Percentiles rank a stretch among this genome's conserved stretches.
phyloP scores from a whole-genome alignment of 2,113 vertebrate genomes.

The Gavialis gangeticus region DNA sequence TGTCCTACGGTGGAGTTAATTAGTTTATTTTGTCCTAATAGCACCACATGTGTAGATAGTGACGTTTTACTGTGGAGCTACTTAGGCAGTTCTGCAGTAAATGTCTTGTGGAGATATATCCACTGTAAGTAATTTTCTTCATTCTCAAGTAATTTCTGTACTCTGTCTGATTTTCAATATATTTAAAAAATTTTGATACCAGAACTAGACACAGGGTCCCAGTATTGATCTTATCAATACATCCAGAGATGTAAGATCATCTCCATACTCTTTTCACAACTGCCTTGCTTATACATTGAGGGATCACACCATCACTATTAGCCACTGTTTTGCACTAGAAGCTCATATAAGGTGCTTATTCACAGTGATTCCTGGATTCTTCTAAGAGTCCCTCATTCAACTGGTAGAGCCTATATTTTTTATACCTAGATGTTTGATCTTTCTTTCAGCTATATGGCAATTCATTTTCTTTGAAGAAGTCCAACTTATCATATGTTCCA shows the following conservation, averaged over 20 bases:
- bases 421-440: neutral
- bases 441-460: neutral
- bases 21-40: no score
- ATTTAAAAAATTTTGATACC: neutral
- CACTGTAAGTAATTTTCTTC: neutral
- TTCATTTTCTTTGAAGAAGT: neutral
- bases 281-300: neutral
- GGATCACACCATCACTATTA: neutral
- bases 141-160: neutral
- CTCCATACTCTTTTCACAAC: neutral
- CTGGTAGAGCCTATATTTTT: neutral
- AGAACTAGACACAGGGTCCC: neutral
- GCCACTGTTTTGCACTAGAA: neutral
- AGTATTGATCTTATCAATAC: neutral
- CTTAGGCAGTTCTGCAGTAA: no score
- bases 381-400: neutral
- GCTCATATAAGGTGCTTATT: neutral
- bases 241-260: no score
- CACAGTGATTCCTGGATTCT: neutral
- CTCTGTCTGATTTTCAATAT: neutral
- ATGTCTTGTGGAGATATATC: neutral
- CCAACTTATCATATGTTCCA: neutral
- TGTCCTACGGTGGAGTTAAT: no score
- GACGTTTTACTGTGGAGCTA: no score
- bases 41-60: no score